phyloP scores from a whole-genome alignment of 2,797 vertebrate genomes.

The Anguilla pacifica region DNA sequence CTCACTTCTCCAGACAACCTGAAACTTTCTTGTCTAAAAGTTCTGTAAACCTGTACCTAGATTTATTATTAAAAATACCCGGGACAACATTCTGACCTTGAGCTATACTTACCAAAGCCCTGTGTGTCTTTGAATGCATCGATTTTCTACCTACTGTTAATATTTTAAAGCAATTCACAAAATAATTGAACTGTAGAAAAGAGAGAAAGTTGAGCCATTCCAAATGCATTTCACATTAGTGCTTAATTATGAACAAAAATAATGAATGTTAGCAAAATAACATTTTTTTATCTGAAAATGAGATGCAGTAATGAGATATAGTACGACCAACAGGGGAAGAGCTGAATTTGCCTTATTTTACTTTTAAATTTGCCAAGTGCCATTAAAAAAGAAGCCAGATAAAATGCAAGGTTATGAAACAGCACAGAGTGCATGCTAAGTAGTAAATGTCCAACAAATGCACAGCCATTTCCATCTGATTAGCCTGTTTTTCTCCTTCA shows the following conservation, averaged over 20 bases:
- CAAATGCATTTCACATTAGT: neutral
- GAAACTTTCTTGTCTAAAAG: neutral
- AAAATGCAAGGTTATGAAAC: neutral
- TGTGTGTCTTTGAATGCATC: neutral
- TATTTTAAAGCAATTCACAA: neutral
- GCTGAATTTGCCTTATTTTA: conserved; percentile 1
- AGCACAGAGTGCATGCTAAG: neutral
- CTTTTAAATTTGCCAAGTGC: conserved; percentile 17
- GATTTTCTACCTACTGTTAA: neutral
- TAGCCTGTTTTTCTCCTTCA: neutral
- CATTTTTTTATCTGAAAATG: neutral
- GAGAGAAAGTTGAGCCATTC: neutral
- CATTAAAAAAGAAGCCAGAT: neutral
- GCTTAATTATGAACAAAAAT: neutral
- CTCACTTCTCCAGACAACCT: too few species aligned
- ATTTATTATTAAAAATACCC: neutral
- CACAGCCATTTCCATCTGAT: neutral
- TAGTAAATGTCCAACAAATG: neutral
- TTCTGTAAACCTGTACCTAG: neutral
- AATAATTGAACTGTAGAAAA: neutral
- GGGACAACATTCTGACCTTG: neutral
- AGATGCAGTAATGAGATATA: neutral
- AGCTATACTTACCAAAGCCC: neutral
- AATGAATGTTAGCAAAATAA: neutral
- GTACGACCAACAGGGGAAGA: neutral